Percentiles rank a stretch among this genome's conserved stretches.
Evolutionary conservation across 2,888 invertebrate genomes (phyloP).

Genomic region (Calephelis perditalis): DNA sequence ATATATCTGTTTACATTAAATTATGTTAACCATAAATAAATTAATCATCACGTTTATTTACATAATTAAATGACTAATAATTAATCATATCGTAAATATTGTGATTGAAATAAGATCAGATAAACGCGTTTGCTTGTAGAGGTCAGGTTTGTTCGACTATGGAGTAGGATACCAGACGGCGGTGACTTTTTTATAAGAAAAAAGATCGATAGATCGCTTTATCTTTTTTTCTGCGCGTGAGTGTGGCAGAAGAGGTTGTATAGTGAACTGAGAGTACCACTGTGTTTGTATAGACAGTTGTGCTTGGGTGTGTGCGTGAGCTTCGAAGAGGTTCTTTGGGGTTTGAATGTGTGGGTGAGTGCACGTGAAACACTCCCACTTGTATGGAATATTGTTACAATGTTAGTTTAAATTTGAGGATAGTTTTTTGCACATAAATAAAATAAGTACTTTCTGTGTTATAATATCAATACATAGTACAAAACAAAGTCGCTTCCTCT

Average conservation of each 20-base stretch:
- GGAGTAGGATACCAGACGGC: conserved; percentile 52
- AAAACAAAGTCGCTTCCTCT: too few relatives aligned
- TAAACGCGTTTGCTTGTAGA: conserved; percentile 63
- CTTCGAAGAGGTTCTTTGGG: conserved; percentile 49
- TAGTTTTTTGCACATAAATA: conserved; percentile 8
- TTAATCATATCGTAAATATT: conserved; percentile 73
- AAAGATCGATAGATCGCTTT: conserved; percentile 76
- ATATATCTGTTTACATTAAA: conserved; percentile 72
- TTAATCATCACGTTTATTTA: conserved; percentile 71
- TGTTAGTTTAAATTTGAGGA: conserved; percentile 21
- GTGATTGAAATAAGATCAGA: conserved; percentile 50
- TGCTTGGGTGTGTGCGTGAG: conserved; percentile 55
- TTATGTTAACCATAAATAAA: conserved; percentile 67
- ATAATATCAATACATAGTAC: too few relatives aligned
- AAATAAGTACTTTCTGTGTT: too few relatives aligned
- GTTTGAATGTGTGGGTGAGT: conserved; percentile 61
- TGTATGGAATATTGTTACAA: conserved; percentile 31
- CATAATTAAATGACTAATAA: conserved; percentile 74
- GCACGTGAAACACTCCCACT: conserved; percentile 65
- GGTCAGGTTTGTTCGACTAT: conserved; percentile 66
- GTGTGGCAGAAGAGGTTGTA: conserved; percentile 76
- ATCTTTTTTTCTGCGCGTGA: conserved; percentile 77
- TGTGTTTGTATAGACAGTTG: conserved; percentile 65
- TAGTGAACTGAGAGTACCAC: conserved; percentile 70
- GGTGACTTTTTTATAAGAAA: conserved; percentile 65